These are phyloP conservation scores for Sphenopsis melanotis DNA, from an alignment of 2,797 vertebrate species.

Conservation along the genomic window DNA sequence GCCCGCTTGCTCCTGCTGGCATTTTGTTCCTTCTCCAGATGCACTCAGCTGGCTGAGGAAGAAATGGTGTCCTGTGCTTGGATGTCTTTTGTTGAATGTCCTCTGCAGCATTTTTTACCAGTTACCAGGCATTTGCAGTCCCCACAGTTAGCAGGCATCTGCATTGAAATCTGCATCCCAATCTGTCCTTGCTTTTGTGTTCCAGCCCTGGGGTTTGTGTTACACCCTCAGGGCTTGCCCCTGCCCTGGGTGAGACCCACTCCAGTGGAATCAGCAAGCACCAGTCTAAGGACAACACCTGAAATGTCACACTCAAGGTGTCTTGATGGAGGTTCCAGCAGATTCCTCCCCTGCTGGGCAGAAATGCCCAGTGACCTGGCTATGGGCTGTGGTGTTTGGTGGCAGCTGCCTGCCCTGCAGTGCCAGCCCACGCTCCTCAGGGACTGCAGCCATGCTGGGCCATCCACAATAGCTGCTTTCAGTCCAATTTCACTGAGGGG, in stretches of 20 bases:
- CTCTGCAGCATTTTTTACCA: background rate
- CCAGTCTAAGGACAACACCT: background rate
- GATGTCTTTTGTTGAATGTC: background rate
- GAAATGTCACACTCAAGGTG: background rate
- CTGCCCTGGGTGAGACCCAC: background rate
- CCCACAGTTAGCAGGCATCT: background rate
- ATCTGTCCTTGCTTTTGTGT: background rate
- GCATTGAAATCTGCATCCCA: background rate
- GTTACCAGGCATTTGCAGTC: background rate
- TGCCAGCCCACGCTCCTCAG: background rate
- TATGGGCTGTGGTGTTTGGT: background rate
- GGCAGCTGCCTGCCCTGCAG: fast-evolving
- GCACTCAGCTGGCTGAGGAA: background rate
- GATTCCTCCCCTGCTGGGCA: background rate
- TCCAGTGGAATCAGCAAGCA: background rate
- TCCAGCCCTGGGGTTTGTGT: background rate
- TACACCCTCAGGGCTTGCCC: background rate
- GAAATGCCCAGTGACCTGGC: background rate
- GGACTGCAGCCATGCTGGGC: fast-evolving
- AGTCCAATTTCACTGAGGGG: background rate
- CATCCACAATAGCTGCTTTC: background rate
- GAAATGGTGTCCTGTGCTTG: background rate
- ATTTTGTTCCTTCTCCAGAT: background rate
- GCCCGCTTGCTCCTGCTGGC: fast-evolving
- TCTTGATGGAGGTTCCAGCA: background rate